These are phyloP conservation scores for Diploscapter pachys DNA, from an alignment of 1,140 invertebrate genomes.

Conservation along the genomic window DNA sequence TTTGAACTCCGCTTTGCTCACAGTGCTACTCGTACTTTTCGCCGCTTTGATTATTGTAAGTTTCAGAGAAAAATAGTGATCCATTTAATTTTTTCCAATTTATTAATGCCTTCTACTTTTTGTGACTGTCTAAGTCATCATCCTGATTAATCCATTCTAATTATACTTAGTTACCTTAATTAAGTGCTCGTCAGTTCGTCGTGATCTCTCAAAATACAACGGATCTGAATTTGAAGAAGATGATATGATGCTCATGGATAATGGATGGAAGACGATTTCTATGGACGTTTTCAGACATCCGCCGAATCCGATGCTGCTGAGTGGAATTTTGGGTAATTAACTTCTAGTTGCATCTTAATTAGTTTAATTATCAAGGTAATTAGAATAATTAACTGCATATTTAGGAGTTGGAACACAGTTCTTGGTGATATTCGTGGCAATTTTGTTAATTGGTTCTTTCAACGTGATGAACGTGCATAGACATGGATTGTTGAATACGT, in stretches of 20 bases:
- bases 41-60: too few relatives aligned
- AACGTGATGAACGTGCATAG: slow-evolving; percentile 17
- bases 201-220: slow-evolving; percentile 8
- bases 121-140: too few relatives aligned
- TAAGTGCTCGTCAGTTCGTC: slow-evolving; percentile 5
- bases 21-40: too few relatives aligned
- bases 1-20: too few relatives aligned
- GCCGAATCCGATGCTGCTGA: not conserved
- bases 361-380: not conserved
- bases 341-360: not conserved
- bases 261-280: slow-evolving; percentile 24
- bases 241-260: slow-evolving; percentile 8
- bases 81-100: too few relatives aligned
- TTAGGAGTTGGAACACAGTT: slow-evolving; percentile 18
- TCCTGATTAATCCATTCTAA: too few relatives aligned
- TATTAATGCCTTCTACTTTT: too few relatives aligned
- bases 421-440: not conserved
- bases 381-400: not conserved
- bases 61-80: too few relatives aligned
- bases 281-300: slow-evolving; percentile 18
- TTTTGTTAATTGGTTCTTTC: not conserved
- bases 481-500: slow-evolving; percentile 12
- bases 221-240: slow-evolving; percentile 6
- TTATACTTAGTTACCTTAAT: slow-evolving; percentile 7
- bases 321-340: slow-evolving; percentile 4